Evolutionary conservation across 2,888 invertebrate genomes (phyloP).

Genomic region (Euzophera pinguis): DNA sequence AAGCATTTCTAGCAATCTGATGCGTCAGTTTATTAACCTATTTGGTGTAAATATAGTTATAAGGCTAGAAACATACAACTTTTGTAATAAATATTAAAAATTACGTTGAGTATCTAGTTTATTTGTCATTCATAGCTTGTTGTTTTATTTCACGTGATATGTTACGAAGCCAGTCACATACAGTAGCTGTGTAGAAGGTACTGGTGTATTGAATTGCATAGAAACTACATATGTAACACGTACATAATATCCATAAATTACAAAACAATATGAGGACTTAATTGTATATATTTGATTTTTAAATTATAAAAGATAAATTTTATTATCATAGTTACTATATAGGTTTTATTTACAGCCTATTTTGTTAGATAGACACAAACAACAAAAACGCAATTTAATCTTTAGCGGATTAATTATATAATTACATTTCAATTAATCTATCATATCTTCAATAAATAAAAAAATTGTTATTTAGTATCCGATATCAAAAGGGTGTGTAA

Average conservation of each 20-base stretch:
- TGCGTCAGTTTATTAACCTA: conserved; percentile 22
- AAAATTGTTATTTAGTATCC: too few species aligned
- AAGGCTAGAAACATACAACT: neutral
- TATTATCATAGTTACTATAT: too few species aligned
- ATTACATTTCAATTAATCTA: too few species aligned
- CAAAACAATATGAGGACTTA: neutral
- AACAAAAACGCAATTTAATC: too few species aligned
- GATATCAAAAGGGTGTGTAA: too few species aligned
- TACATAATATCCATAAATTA: conserved; percentile 7
- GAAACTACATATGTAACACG: conserved; percentile 6
- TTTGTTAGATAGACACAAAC: too few species aligned
- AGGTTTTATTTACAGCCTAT: too few species aligned
- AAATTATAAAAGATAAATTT: too few species aligned
- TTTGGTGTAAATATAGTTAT: conserved; percentile 10
- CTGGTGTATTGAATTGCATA: conserved; percentile 10
- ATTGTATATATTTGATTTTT: too few species aligned
- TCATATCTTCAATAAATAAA: too few species aligned
- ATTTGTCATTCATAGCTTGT: conserved; percentile 44
- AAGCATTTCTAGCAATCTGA: conserved; percentile 20
- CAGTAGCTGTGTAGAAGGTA: conserved; percentile 12
- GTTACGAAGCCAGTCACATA: conserved; percentile 48
- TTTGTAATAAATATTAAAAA: neutral
- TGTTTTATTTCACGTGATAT: conserved; percentile 41
- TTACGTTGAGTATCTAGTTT: conserved; percentile 6
- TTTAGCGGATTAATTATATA: too few species aligned